Base-by-base conservation (phyloP, 2,113 vertebrate species). In the Chaetodon trifascialis region DNA sequence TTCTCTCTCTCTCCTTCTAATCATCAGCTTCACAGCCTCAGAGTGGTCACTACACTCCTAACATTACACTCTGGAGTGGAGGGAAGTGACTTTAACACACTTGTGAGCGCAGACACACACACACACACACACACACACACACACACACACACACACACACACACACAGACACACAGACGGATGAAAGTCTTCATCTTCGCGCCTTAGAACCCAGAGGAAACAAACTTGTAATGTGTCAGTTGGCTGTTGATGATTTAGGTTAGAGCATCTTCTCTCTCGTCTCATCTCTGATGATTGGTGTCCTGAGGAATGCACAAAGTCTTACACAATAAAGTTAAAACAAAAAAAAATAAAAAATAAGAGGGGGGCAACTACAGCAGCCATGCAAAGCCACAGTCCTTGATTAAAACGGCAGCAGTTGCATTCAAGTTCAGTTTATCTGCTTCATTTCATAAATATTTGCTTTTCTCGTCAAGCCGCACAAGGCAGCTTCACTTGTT, bases 281-380 rank as follows among this genome's bases (percentile, higher is more conserved):
- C 44, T 77, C 34, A 55, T 36, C 47, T 60, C 56, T 69, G 71
- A 68, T 52, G 78, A 76, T 63, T 76, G 71, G 72, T 76, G 88
- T 86, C 86, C 89, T 91, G 88, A 93, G 89, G 66, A 90, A 87
- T 63, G 72, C 69, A 80, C 71, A 83, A 73, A 84, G 73, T 83
- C 70, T 76, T 46, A 38, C 38, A 84, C 69, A 46, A 71, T 78
- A 75, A 88, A 84, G 75, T 75, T 68, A 47, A 59, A 80, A 19
- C 42, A 74, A 7, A 42, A 38, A 65, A 49, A 11, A 42, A 67
- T 25, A 40, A 49, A 11, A 42, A 63, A 42, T 47, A 42, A 40
- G 1, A 25, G 66, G 19, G n/a, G 68, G 60, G n/a, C n/a, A 42
- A 76, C 63, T 64, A 79, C 77, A 88, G 84, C 74, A 79, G 76